Base-by-base conservation (phyloP, 2,888 invertebrate genomes). In the Agrotis puta region DNA sequence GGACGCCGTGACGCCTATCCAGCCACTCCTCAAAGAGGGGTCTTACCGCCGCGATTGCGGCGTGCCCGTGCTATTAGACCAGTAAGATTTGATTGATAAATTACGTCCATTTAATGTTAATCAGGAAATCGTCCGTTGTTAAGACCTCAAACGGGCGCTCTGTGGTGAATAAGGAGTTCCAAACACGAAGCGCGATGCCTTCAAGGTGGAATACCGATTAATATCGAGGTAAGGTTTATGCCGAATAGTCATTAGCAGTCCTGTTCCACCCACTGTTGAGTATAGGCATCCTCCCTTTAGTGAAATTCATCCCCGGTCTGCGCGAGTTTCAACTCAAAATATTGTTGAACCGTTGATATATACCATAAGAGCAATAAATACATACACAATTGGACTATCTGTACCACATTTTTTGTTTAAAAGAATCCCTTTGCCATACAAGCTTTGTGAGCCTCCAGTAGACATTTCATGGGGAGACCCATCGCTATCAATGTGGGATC, bases 151-250 rank as follows among this genome's bases (percentile, higher is more conserved):
- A 53, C 51, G 22, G 22, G 6, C 53, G 53, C 64, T 45, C 27
- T 47, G 14, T 33, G 53, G 27, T 48, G 33, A 58, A 43, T 64
- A 57, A 68, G 67, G 77, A 80, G 81, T 62, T 70, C 70, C 77
- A 27, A 57, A 61, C 81, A 75, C 81, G 61, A 79, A 79, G 81
- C 61, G 16, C 51, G 64, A 67, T 54, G 54, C n/a, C 22, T 54
- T 22, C 33, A 47, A 20, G 11, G 58, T 24, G 27, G 33, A 48
- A 64, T 62, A 70, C 39, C 22, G 13, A 33, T 16, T 24, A 43
- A 20, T 47, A 63, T 14, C 16, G 39, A 1, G 9, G 39, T 14
- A 64, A 45, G 3, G 24, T 56, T 39, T 48, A 22, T 22, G 13
- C 20, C 20, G 3, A 39, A 47, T 6, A 13, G 14, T 20, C 20